Evolutionary conservation across 1,140 invertebrate genomes (phyloP), one percentile per base, ranked within the genome.

Genomic region (Antheraea pernyi): DNA sequence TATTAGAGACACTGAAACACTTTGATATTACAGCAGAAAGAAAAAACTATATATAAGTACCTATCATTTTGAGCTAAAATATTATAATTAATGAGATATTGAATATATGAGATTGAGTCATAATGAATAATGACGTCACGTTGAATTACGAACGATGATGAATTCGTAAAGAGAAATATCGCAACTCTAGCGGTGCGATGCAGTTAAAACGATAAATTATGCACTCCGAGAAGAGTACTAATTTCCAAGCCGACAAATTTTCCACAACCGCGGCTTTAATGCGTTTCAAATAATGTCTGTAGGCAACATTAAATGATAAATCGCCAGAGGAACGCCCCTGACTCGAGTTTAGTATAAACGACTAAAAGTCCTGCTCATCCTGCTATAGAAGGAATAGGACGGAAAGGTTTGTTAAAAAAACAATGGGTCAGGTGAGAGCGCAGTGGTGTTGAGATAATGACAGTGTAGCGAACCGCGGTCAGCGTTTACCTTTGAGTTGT

Each of bases 211-310:
- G 86, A 89, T 91, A 90, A 90, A 90, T 91, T 89, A 89, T 88
- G 81, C 86, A 84, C 82, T 83, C 80, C 36, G 74, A 79, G 81
- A 84, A 79, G 77, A 84, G 86, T 89, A 91, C 83, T 91, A 89
- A 91, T 90, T 89, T 91, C 82, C 88, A 88, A 89, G 88, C 88
- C 88, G 87, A 89, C 87, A 89, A 91, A 91, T 89, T 91, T 91
- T 88, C 81, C 81, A 90, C 85, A 84, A 85, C 77, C 83, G 86
- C 88, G 83, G 88, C 87, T 91, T 91, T 91, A 88, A 91, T 91
- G 86, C 84, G 87, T 91, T 91, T 88, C 89, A 91, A 91, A 91
- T 91, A 91, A 91, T 91, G 86, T 90, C 89, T 88, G 89, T 88
- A 89, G 89, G 89, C 88, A 84, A 91, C 85, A 81, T 74, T 90